Percentiles rank a stretch among this genome's conserved stretches.
phyloP scores from a whole-genome alignment of 2,113 vertebrate genomes.

The Serilophus lunatus region DNA sequence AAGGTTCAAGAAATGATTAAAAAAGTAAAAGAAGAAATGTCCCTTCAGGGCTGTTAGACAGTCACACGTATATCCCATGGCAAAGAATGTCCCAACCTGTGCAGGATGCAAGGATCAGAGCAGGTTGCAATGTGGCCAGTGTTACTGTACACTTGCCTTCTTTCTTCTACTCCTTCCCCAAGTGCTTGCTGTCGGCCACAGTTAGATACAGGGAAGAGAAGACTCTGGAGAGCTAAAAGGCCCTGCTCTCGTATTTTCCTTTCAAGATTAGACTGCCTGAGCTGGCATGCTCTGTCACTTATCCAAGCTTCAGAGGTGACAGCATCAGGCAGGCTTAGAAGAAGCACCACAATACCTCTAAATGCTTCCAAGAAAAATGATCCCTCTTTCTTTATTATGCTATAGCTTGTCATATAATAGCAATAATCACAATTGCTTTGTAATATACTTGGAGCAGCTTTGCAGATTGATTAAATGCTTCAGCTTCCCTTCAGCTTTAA shows the following conservation, averaged over 20 bases:
- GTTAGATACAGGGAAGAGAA: neutral
- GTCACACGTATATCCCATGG: neutral
- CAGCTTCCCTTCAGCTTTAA: constrained; percentile 47
- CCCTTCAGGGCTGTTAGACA: neutral
- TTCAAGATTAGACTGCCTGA: neutral
- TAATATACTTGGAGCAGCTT: constrained; percentile 49
- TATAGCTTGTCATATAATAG: constrained; percentile 39
- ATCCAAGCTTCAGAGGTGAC: neutral
- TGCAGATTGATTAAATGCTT: constrained; percentile 70
- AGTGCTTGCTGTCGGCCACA: neutral
- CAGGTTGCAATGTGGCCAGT: neutral
- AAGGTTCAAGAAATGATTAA: neutral
- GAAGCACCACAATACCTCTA: neutral
- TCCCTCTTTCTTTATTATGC: constrained; percentile 26
- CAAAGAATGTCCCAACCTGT: neutral
- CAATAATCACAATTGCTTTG: constrained; percentile 65
- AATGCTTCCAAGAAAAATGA: constrained; percentile 13
- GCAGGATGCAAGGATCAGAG: neutral
- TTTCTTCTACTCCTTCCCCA: neutral
- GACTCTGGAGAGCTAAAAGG: neutral
- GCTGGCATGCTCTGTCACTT: neutral
- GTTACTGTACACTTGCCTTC: neutral
- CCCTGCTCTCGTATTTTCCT: neutral
- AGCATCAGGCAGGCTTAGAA: neutral
- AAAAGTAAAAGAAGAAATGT: neutral